These are phyloP conservation scores for Misgurnus mizolepis DNA, from an alignment of 2,113 vertebrate genomes.

Conservation along the genomic window DNA sequence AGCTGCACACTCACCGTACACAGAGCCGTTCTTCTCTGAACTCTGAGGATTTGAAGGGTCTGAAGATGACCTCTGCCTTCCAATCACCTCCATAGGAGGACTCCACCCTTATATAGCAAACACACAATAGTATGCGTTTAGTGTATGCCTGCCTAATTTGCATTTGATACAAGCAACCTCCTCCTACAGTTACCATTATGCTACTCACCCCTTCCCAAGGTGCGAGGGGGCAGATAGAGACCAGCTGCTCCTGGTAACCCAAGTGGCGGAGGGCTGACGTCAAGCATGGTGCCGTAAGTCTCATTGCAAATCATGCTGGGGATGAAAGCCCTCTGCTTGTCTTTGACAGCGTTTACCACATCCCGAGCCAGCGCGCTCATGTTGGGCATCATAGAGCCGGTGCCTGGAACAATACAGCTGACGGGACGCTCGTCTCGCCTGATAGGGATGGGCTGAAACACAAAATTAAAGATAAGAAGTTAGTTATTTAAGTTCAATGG, in stretches of 20 bases:
- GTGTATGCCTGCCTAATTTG: neutral
- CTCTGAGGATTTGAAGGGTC: slow-evolving; percentile 86
- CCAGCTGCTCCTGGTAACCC: slow-evolving; percentile 60
- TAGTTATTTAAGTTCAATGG: too few relatives aligned
- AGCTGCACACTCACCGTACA: slow-evolving; percentile 64
- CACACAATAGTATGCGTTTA: slow-evolving; percentile 21
- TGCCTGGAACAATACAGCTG: slow-evolving; percentile 86
- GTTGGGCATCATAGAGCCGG: slow-evolving; percentile 72
- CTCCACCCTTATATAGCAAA: slow-evolving; percentile 63
- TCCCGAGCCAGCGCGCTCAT: slow-evolving; percentile 82
- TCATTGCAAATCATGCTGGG: slow-evolving; percentile 89
- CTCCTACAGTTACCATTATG: neutral
- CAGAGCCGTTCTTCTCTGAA: slow-evolving; percentile 66
- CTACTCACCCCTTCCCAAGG: slow-evolving; percentile 79
- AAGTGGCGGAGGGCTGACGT: slow-evolving; percentile 68
- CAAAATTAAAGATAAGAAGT: neutral
- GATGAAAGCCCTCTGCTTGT: slow-evolving; percentile 82
- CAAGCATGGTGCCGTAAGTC: slow-evolving; percentile 89
- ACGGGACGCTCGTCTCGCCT: slow-evolving; percentile 91
- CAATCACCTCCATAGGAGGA: slow-evolving; percentile 76
- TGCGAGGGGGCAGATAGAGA: slow-evolving; percentile 84
- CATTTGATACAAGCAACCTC: neutral
- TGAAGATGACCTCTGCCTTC: slow-evolving; percentile 90
- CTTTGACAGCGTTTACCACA: slow-evolving; percentile 70
- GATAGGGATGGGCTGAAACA: slow-evolving; percentile 84